Evolutionary conservation across 2,113 vertebrate species (phyloP).

Genomic region (Dissostichus mawsoni): DNA sequence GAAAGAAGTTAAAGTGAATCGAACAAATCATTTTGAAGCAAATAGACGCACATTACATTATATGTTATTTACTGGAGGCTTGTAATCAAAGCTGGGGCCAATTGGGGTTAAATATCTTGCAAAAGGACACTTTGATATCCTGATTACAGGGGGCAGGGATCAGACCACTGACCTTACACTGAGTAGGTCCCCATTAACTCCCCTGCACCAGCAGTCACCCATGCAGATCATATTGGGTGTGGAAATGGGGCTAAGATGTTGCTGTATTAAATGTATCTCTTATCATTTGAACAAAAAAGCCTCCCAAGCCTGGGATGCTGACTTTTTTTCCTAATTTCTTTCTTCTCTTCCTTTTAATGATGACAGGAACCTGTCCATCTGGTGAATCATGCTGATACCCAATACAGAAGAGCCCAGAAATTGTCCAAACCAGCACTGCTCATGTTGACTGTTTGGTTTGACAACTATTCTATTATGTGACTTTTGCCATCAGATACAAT

Average conservation of each 20-base stretch:
- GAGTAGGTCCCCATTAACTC: no score
- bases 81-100: no score
- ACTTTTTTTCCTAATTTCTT: neutral
- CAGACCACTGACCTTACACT: no score
- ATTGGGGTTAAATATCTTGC: no score
- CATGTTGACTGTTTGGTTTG: neutral
- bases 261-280: neutral
- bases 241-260: neutral
- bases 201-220: no score
- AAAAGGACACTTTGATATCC: no score
- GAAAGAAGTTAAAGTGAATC: neutral
- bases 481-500: neutral
- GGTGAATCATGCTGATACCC: slow-evolving; percentile 52
- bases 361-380: slow-evolving; percentile 38
- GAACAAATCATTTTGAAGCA: neutral
- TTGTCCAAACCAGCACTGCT: slow-evolving; percentile 8
- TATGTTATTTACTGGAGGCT: no score
- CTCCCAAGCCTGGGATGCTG: neutral
- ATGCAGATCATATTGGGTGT: neutral
- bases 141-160: no score
- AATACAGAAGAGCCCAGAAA: slow-evolving; percentile 43
- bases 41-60: neutral
- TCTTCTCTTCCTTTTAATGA: slow-evolving; percentile 1
- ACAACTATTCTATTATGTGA: neutral
- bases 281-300: neutral